Evolutionary conservation across 2,113 vertebrate genomes (phyloP), one percentile per base, ranked within the genome.

Genomic region (Callipepla californica): DNA sequence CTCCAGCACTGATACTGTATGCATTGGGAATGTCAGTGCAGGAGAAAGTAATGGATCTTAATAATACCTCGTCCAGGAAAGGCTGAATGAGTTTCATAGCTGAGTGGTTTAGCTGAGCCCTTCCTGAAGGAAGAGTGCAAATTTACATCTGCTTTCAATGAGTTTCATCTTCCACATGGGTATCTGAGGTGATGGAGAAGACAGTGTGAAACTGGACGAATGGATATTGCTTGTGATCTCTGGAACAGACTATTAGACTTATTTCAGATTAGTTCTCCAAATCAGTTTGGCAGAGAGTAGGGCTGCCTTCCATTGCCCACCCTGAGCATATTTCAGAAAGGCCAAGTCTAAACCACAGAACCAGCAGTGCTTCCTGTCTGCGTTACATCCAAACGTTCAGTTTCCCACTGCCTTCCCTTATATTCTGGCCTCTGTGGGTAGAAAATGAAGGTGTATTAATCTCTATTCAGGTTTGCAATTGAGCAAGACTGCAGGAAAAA

Each of bases 81-180:
- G 28, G 44, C 77, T 63, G 69, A 67, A 67, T 74, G 83, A 78
- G 65, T 70, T 92, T 59, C 67, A 65, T 55, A 80, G 66, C 0
- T 34, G 57, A 75, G 51, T 50, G 47, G 66, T 47, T 93, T 80
- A 74, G 77, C 87, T 72, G 91, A 90, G 83, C 61, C 80, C 22
- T 90, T 90, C 51, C 80, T 78, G 65, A 32, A 77, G 47, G 55
- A 80, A 70, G 34, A 90, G 23, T 78, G 61, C 32, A 72, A 80
- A 86, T 75, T 92, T 57, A 50, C 63, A 28, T 53, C 3, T 2
- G 0, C 36, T 42, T 90, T 66, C 2, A 17, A 42, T 28, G 45
- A 61, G 13, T 50, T 80, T 28, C 78, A 57, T 63, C 50, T 85
- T 77, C 68, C 72, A 53, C 10, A 0, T 3, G 44, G 40, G 30